Percentiles rank a stretch among this genome's conserved stretches.
Conservation (phyloP, 1,140 invertebrate genomes). For the Calliopsis andreniformis region DNA sequence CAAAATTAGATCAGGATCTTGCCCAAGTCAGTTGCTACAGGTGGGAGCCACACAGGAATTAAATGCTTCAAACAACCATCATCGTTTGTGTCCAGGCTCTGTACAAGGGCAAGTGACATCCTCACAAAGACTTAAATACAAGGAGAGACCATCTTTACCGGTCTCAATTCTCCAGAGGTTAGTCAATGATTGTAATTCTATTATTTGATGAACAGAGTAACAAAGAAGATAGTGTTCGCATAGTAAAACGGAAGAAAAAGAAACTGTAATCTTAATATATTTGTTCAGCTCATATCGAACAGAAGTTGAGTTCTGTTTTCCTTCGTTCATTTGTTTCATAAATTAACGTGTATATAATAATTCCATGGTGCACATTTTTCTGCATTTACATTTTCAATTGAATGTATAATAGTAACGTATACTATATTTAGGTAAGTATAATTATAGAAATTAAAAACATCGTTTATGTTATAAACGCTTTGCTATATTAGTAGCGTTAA, state of each 20-base stretch:
- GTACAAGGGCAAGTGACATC: slow-evolving; percentile 75
- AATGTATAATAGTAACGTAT: slow-evolving; percentile 13
- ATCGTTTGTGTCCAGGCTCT: slow-evolving; percentile 76
- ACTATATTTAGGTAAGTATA: slow-evolving; percentile 46
- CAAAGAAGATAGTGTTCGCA: background rate
- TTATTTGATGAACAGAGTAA: slow-evolving; percentile 7
- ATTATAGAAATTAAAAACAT: background rate
- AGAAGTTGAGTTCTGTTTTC: slow-evolving; percentile 21
- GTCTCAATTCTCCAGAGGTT: slow-evolving; percentile 80
- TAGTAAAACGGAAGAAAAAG: background rate
- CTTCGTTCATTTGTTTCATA: too few species aligned
- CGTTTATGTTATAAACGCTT: slow-evolving; percentile 25
- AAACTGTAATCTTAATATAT: background rate
- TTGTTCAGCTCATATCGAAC: slow-evolving; percentile 30
- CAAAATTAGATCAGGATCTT: slow-evolving; percentile 91
- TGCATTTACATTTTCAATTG: slow-evolving; percentile 35
- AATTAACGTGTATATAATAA: slow-evolving; percentile 23
- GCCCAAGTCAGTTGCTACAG: slow-evolving; percentile 92
- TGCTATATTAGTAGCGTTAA: slow-evolving; percentile 22
- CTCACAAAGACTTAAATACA: slow-evolving; percentile 82
- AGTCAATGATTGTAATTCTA: slow-evolving; percentile 66
- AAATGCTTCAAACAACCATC: slow-evolving; percentile 75
- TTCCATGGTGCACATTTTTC: slow-evolving; percentile 11
- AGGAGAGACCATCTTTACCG: slow-evolving; percentile 82
- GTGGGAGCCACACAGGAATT: slow-evolving; percentile 76